Conservation (phyloP, 2,888 invertebrate species). For the Coenonympha arcania region DNA sequence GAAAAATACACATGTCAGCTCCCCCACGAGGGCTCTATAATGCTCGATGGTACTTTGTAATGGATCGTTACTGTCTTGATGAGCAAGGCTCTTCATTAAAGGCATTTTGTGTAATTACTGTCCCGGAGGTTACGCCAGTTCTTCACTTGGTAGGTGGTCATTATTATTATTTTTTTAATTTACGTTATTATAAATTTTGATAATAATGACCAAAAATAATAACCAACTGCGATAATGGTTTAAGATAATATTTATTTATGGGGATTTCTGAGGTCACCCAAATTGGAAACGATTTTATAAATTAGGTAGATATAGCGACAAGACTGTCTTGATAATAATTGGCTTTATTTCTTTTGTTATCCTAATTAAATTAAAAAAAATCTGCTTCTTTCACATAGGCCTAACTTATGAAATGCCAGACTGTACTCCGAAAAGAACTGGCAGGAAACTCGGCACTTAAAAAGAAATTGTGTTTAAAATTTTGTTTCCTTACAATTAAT, state of each 20-base stretch:
- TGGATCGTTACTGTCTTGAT: conserved; percentile 16
- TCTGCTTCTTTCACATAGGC: too few relatives aligned
- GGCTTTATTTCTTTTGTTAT: too few relatives aligned
- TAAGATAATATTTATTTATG: background rate
- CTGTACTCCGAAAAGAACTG: too few relatives aligned
- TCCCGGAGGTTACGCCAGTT: conserved; percentile 9
- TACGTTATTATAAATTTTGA: background rate
- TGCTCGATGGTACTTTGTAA: conserved; percentile 7
- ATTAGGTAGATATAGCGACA: too few relatives aligned
- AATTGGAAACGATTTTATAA: too few relatives aligned
- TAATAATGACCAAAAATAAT: background rate
- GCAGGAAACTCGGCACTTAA: too few relatives aligned
- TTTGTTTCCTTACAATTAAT: too few relatives aligned
- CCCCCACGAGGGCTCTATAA: background rate
- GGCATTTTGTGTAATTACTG: conserved; percentile 11
- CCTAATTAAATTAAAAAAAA: too few relatives aligned
- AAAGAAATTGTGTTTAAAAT: too few relatives aligned
- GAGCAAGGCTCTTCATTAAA: conserved; percentile 18
- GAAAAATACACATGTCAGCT: background rate
- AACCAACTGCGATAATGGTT: background rate
- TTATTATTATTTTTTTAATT: background rate
- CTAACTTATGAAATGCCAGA: too few relatives aligned
- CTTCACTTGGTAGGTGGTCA: conserved; percentile 19
- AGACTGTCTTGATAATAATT: too few relatives aligned
- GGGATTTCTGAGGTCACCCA: too few relatives aligned